Percentiles rank a stretch among this genome's conserved stretches.
Evolutionary conservation across 2,888 invertebrate species (phyloP).

Genomic region (Netelia inedita): DNA sequence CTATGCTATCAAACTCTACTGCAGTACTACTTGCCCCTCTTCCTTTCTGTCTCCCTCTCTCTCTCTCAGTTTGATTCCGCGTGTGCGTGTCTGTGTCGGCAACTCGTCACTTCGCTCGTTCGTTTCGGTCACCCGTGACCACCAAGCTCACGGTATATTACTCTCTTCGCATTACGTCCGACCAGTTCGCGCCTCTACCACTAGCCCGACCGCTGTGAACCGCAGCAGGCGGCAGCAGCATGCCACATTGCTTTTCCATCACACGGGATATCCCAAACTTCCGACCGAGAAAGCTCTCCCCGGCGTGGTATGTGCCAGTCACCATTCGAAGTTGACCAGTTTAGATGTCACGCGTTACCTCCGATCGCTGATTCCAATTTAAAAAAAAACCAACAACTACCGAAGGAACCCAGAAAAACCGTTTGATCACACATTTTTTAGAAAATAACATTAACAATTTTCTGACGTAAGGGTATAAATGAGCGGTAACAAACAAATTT

Average conservation of each 20-base stretch:
- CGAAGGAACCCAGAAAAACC: background rate
- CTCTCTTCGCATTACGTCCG: slow-evolving; percentile 57
- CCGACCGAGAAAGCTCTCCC: slow-evolving; percentile 15
- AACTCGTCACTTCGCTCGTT: slow-evolving; percentile 41
- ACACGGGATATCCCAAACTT: slow-evolving; percentile 28
- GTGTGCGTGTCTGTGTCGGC: slow-evolving; percentile 19
- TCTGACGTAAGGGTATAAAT: no score
- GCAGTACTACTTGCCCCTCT: slow-evolving; percentile 8
- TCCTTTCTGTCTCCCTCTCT: background rate
- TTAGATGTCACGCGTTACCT: background rate
- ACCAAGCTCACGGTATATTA: slow-evolving; percentile 59
- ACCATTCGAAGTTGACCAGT: background rate
- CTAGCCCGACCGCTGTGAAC: slow-evolving; percentile 29
- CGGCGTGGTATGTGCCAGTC: background rate
- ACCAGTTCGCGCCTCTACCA: slow-evolving; percentile 55
- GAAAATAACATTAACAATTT: no score
- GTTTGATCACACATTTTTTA: background rate
- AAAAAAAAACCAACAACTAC: background rate
- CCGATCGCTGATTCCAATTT: background rate
- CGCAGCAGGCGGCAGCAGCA: slow-evolving; percentile 40
- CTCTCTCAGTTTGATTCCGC: slow-evolving; percentile 5
- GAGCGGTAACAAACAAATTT: no score
- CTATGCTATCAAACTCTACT: slow-evolving; percentile 36
- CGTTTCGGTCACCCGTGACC: slow-evolving; percentile 45
- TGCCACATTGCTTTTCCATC: slow-evolving; percentile 30